Conservation (phyloP, 2,888 invertebrate genomes). For the Scelioninae gen. 2 region DNA sequence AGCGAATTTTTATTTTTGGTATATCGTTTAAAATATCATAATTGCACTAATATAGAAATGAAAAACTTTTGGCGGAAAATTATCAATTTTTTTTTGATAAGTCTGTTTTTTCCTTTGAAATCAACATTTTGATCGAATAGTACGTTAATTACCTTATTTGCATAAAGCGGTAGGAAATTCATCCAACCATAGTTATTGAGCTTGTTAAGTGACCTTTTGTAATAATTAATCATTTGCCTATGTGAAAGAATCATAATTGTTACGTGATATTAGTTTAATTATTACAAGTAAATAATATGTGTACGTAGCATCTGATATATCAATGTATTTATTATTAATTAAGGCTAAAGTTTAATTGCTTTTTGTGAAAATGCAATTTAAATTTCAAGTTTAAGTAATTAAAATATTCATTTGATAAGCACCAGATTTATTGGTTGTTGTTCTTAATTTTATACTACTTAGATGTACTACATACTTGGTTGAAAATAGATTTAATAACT, state of each 20-base stretch:
- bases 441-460: too few relatives aligned
- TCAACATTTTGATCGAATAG: neutral
- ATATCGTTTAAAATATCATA: slow-evolving; percentile 16
- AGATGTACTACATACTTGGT: too few relatives aligned
- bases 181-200: slow-evolving; percentile 26
- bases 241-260: slow-evolving; percentile 31
- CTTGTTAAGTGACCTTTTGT: slow-evolving; percentile 42
- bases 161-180: slow-evolving; percentile 40
- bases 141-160: slow-evolving; percentile 47
- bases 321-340: too few relatives aligned
- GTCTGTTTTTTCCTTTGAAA: slow-evolving; percentile 15
- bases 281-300: slow-evolving; percentile 24
- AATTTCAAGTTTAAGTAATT: too few relatives aligned
- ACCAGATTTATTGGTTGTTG: too few relatives aligned
- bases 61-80: neutral
- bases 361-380: too few relatives aligned
- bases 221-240: slow-evolving; percentile 43
- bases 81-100: neutral
- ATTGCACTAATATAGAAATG: neutral
- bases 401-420: too few relatives aligned
- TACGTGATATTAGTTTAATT: slow-evolving; percentile 35
- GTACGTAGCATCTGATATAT: too few relatives aligned
- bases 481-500: too few relatives aligned
- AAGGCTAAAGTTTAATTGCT: too few relatives aligned
- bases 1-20: too few relatives aligned